These are phyloP conservation scores for Morus bassanus DNA, from an alignment of 2,797 vertebrate genomes.

Conservation along the genomic window DNA sequence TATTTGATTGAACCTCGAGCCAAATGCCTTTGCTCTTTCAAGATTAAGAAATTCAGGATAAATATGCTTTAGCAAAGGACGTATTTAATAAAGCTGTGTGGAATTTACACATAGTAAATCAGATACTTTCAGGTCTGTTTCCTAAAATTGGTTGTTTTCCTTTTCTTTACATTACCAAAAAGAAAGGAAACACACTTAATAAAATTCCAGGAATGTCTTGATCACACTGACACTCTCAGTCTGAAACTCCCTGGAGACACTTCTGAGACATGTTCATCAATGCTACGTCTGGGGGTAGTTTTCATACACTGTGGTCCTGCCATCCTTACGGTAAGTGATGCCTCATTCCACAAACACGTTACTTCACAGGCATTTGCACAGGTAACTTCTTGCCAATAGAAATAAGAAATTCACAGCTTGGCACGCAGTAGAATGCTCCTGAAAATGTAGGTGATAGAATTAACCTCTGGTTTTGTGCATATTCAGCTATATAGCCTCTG, in stretches of 20 bases:
- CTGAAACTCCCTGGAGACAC: neutral
- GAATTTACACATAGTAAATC: constrained; percentile 17
- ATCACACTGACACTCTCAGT: neutral
- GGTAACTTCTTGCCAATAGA: neutral
- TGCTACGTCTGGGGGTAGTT: neutral
- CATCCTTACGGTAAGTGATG: neutral
- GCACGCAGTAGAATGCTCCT: neutral
- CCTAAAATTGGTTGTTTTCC: neutral
- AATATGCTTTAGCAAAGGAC: constrained; percentile 3
- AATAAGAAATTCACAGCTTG: neutral
- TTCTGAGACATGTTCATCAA: neutral
- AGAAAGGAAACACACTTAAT: neutral
- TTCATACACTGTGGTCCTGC: neutral
- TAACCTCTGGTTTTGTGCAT: neutral
- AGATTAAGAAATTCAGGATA: constrained; percentile 37
- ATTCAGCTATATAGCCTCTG: neutral
- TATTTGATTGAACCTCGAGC: neutral
- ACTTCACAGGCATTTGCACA: neutral
- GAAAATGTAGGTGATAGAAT: neutral
- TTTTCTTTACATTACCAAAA: neutral
- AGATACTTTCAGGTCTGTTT: constrained; percentile 16
- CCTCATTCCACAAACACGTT: neutral
- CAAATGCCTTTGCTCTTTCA: constrained; percentile 1
- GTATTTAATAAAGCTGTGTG: constrained; percentile 30
- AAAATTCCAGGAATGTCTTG: neutral